Conservation (phyloP, 2,888 invertebrate species). For the Ochropleura leucogaster region DNA sequence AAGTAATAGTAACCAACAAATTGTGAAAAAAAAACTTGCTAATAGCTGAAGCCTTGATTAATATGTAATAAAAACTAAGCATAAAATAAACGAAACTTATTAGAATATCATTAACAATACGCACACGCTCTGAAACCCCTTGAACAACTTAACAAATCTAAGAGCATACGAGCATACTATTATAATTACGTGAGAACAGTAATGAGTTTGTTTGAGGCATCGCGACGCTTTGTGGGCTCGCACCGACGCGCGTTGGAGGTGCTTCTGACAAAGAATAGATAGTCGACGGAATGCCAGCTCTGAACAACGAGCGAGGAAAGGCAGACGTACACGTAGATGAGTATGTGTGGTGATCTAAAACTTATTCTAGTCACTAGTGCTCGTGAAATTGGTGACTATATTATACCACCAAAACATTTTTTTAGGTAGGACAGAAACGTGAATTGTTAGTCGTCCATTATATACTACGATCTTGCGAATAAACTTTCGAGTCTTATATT, state of each 20-base stretch:
- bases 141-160: slow-evolving; percentile 41
- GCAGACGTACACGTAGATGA: too few relatives aligned
- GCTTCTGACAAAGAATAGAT: slow-evolving; percentile 20
- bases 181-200: slow-evolving; percentile 63
- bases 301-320: not conserved
- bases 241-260: slow-evolving; percentile 11
- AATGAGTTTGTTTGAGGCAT: slow-evolving; percentile 68
- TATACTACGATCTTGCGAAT: not conserved
- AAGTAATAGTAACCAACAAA: not conserved
- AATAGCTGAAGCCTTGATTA: not conserved
- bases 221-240: slow-evolving; percentile 56
- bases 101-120: slow-evolving; percentile 20
- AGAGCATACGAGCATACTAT: slow-evolving; percentile 50
- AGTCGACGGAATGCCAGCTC: not conserved
- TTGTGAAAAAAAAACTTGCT: not conserved
- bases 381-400: not conserved
- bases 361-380: not conserved
- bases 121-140: slow-evolving; percentile 16
- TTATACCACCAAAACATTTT: not conserved
- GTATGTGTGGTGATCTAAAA: not conserved
- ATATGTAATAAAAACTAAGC: not conserved
- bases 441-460: not conserved
- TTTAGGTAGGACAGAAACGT: not conserved
- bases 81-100: not conserved
- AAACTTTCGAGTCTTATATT: too few relatives aligned